phyloP scores from a whole-genome alignment of 2,888 invertebrate species.

The Amblyteles armatorius region DNA sequence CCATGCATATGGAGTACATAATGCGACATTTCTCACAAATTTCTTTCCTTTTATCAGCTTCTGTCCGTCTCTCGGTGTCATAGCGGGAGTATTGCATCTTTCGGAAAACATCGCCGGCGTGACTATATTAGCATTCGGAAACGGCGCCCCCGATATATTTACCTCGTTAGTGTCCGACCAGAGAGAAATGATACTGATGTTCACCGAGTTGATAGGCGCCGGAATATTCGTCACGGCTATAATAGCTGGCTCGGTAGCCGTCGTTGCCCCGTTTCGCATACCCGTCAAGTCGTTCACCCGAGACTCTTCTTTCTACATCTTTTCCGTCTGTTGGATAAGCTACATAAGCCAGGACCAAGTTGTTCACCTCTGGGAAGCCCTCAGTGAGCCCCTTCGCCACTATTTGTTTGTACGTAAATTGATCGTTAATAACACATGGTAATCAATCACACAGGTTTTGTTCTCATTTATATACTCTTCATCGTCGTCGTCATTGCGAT shows the following conservation, averaged over 20 bases:
- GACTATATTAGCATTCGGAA: constrained; percentile 90
- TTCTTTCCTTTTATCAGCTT: constrained; percentile 82
- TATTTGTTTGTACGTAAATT: not conserved
- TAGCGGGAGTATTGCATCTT: constrained; percentile 84
- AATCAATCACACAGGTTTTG: constrained; percentile 81
- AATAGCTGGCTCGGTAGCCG: constrained; percentile 86
- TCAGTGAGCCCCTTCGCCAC: constrained; percentile 76
- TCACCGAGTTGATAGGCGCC: constrained; percentile 86
- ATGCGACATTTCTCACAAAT: not conserved
- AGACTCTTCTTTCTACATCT: constrained; percentile 79
- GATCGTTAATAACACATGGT: not conserved
- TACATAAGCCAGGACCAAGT: constrained; percentile 84
- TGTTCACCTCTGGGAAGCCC: constrained; percentile 85
- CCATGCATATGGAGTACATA: not conserved
- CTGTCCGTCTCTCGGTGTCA: constrained; percentile 86
- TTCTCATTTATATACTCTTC: constrained; percentile 85
- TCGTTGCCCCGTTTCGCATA: constrained; percentile 85
- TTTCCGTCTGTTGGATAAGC: constrained; percentile 85
- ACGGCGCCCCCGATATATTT: constrained; percentile 90
- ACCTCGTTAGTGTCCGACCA: constrained; percentile 87
- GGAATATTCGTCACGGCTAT: constrained; percentile 88
- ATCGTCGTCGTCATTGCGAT: constrained; percentile 84
- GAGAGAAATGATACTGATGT: constrained; percentile 81
- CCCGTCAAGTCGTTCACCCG: constrained; percentile 76
- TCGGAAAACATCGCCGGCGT: constrained; percentile 88